These are phyloP conservation scores for Cynoglossus semilaevis DNA, from an alignment of 2,113 vertebrate genomes.

Conservation along the genomic window DNA sequence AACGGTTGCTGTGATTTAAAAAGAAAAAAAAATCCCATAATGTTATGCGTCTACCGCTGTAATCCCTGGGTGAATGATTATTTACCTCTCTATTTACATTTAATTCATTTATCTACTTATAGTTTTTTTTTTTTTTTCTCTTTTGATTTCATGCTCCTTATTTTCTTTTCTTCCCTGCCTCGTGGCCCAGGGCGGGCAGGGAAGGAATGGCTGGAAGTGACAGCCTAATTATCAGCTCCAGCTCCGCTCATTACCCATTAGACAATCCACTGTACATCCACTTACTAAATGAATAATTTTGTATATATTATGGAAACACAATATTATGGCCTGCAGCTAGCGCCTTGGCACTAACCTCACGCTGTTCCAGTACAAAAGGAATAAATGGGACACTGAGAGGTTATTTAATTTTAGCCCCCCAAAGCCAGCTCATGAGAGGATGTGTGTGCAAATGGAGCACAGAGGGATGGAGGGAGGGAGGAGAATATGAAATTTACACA, in stretches of 20 bases:
- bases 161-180: constrained; percentile 31
- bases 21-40: constrained; percentile 2
- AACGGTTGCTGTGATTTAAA: constrained; percentile 21
- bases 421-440: constrained; percentile 68
- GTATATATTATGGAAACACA: constrained; percentile 80
- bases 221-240: constrained; percentile 81
- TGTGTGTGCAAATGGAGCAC: constrained; percentile 65
- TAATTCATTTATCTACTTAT: constrained; percentile 45
- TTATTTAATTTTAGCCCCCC: constrained; percentile 78
- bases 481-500: constrained; percentile 64
- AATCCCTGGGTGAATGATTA: constrained; percentile 28
- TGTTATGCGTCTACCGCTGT: constrained; percentile 34
- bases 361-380: constrained; percentile 77
- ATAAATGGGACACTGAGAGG: constrained; percentile 78
- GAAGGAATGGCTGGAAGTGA: constrained; percentile 78
- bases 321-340: constrained; percentile 80
- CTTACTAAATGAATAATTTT: constrained; percentile 84
- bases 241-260: constrained; percentile 82
- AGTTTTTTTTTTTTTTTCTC: constrained; percentile 5
- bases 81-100: constrained; percentile 50
- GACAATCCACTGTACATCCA: constrained; percentile 81
- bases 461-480: constrained; percentile 23
- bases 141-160: constrained; percentile 40
- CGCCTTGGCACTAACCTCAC: constrained; percentile 74
- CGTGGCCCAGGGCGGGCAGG: constrained; percentile 65